Base-by-base conservation (phyloP, 2,797 vertebrate species). In the Macropodus opercularis region DNA sequence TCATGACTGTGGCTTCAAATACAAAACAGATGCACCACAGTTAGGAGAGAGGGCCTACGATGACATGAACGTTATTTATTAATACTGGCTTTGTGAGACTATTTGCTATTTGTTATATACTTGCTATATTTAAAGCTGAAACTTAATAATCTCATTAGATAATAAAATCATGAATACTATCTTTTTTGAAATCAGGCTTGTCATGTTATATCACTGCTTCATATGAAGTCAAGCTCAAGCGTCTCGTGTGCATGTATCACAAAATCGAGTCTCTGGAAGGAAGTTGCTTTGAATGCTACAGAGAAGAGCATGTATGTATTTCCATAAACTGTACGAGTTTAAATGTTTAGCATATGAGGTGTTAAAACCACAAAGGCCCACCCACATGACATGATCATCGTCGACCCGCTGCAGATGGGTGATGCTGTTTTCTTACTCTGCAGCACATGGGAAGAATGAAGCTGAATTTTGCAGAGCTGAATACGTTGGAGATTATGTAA, bases 321-420 rank as follows among this genome's bases (percentile, higher is more conserved):
- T 40, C 19, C 12, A 22, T 24, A 38, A 46, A 14, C 5, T 7
- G 7, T 11, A 58, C 0, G 14, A 60, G 15, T 35, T 81, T 43
- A 69, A 57, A 59, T 41, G 35, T 60, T 54, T 4, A n/a, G 6
- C 36, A 34, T 24, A 6, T 8, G 6, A 59, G 54, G 14, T 3
- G 63, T 38, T 43, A 31, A 85, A 83, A 80, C 82, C 76, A 48
- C 79, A 72, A 48, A 67, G 19, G 19, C n/a, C 60, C 77, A 77
- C 72, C 70, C 72, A 68, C 54, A 63, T 46, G 61, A 73, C 47
- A n/a, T 50, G 12, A 64, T 73, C 53, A 60, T 41, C 44, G 31
- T 74, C 35, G 62, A 43, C 18, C 8, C 2, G 2, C 11, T 22
- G 13, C 58, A 77, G 26, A 69, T 72, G 70, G 19, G 3, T 24